A percentile compares a stretch with the other conserved stretches of the same genome.
Conservation (phyloP, 2,113 vertebrate genomes). For the Phocoena phocoena region DNA sequence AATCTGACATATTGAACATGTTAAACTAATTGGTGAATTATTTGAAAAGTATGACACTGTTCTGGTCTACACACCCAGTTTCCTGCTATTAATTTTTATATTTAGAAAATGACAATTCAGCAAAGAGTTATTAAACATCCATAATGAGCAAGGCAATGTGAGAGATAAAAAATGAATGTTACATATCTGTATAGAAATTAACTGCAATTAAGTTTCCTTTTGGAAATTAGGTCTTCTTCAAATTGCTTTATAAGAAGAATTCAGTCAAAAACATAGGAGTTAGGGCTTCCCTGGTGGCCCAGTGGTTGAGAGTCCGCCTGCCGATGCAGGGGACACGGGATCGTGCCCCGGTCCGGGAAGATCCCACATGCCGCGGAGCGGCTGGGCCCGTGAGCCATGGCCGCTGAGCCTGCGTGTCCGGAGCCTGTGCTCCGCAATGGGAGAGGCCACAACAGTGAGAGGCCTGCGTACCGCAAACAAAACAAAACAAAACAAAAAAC, state of each 20-base stretch:
- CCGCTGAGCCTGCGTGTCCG: too few species aligned
- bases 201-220: neutral
- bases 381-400: too few species aligned
- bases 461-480: neutral
- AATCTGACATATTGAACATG: neutral
- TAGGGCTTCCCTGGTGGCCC: too few species aligned
- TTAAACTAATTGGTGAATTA: neutral
- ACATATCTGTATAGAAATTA: neutral
- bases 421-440: too few species aligned
- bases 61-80: neutral
- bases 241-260: conserved; percentile 19
- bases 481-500: neutral
- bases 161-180: neutral
- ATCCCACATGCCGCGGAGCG: too few species aligned
- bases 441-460: too few species aligned
- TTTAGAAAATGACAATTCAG: neutral
- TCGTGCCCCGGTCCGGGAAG: too few species aligned
- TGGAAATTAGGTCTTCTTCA: neutral
- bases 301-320: too few species aligned
- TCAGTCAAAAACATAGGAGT: neutral
- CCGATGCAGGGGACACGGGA: too few species aligned
- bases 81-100: neutral
- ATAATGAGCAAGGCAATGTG: neutral
- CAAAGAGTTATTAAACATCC: neutral
- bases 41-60: neutral